These are phyloP conservation scores for Muscidifurax raptorellus DNA, from an alignment of 1,140 invertebrate genomes.

Conservation along the genomic window DNA sequence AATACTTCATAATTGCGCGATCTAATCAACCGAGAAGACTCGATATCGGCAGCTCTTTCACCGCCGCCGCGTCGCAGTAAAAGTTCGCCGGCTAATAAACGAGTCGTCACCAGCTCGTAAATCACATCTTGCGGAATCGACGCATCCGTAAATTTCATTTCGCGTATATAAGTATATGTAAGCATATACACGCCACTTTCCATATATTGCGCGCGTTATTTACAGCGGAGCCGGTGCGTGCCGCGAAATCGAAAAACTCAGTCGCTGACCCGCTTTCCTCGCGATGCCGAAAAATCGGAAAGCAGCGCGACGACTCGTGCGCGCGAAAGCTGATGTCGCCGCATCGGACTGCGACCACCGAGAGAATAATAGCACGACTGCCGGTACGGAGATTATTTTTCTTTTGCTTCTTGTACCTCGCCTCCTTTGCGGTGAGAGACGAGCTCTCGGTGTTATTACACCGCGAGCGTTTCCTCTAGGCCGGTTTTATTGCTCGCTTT, in stretches of 20 bases:
- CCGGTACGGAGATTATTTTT: not conserved
- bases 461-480: not conserved
- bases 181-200: not conserved
- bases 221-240: not conserved
- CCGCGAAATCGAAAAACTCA: constrained; percentile 27
- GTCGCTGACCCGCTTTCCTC: constrained; percentile 18
- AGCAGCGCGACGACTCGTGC: not conserved
- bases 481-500: not conserved
- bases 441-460: not conserved
- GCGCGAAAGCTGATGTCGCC: constrained; percentile 3
- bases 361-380: not conserved
- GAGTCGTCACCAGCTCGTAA: not conserved
- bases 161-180: too few species aligned
- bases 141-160: not conserved
- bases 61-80: too few species aligned
- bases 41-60: too few species aligned
- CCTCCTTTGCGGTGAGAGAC: not conserved
- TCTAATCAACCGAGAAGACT: not conserved
- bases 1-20: not conserved
- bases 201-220: not conserved
- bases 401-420: not conserved
- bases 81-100: too few species aligned
- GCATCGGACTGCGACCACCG: not conserved
- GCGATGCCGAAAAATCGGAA: constrained; percentile 18
- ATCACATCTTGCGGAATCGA: not conserved